phyloP scores from a whole-genome alignment of 2,888 invertebrate genomes.

The Cyclophora punctaria region DNA sequence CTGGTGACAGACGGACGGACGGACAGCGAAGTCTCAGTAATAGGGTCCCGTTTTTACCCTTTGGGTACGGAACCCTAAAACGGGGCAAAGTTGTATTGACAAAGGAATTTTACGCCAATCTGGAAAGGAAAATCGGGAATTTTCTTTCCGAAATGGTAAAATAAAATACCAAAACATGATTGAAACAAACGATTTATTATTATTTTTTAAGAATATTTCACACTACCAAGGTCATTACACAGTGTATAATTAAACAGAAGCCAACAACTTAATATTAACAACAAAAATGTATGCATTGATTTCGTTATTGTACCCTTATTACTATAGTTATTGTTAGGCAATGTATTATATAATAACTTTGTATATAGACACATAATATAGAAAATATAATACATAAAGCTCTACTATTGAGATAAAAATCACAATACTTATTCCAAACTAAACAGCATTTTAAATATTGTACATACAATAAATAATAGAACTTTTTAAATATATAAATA shows the following conservation, averaged over 20 bases:
- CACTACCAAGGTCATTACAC: slow-evolving; percentile 27
- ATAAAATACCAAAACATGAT: slow-evolving; percentile 29
- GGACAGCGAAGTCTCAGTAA: too few relatives aligned
- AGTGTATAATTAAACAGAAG: slow-evolving; percentile 11
- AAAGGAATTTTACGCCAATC: too few relatives aligned
- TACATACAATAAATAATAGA: slow-evolving; percentile 11
- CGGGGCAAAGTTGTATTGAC: too few relatives aligned
- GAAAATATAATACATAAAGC: too few relatives aligned
- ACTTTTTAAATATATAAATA: slow-evolving; percentile 9
- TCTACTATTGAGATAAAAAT: too few relatives aligned
- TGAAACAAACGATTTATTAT: slow-evolving; percentile 61
- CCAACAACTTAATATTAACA: slow-evolving; percentile 19
- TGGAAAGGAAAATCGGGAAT: not conserved
- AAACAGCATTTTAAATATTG: not conserved
- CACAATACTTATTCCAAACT: too few relatives aligned
- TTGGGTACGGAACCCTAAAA: too few relatives aligned
- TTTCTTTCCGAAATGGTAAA: not conserved
- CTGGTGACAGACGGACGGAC: too few relatives aligned
- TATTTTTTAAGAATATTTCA: slow-evolving; percentile 36
- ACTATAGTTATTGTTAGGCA: too few relatives aligned
- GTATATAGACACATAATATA: too few relatives aligned
- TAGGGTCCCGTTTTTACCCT: too few relatives aligned
- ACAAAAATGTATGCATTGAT: slow-evolving; percentile 27
- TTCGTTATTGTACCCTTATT: slow-evolving; percentile 4
- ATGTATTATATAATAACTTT: too few relatives aligned